Evolutionary conservation across 2,113 vertebrate species (phyloP), one percentile per base, ranked within the genome.

Genomic region (Gobius niger): DNA sequence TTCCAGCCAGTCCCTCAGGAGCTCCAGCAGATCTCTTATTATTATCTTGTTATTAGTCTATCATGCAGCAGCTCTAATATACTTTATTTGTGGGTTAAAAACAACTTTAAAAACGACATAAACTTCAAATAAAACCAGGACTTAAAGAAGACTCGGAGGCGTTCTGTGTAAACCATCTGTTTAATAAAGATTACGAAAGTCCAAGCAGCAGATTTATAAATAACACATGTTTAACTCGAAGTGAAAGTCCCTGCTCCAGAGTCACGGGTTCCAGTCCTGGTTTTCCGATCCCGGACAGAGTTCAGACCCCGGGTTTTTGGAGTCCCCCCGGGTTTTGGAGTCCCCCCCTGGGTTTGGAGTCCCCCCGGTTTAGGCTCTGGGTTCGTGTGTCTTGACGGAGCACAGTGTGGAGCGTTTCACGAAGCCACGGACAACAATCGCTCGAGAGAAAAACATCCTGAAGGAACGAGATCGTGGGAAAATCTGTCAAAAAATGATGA

Each of bases 161-260:
- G 2, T 9, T 42, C 42, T 41, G 15, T 91, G 86, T 87, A 88
- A 90, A 90, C 86, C 84, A 90, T 89, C 84, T 91, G 90, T 93
- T 93, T 93, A 93, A 92, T 93, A 91, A 92, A 93, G 89, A 83
- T 93, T 91, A 92, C 90, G 88, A 91, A 93, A 91, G 82, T 91
- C 90, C 92, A 93, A 92, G 91, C 90, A 91, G 89, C 89, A 89
- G 90, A 91, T 90, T 91, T 84, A 91, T 92, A 90, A 90, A 92
- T 90, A 91, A 93, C 91, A 91, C 82, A 80, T 78, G 82, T 56
- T 56, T 56, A 34, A 18, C 18, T 54, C 9, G 9, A 54, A 1
- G 53, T 60, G 57, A 44, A 41, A 56, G 53, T 56, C 18, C 19
- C 57, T 44, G 40, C 34, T 42, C 57, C 40, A 44, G 57, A 60